These are phyloP conservation scores for Sussaba pulchella DNA, from an alignment of 2,888 invertebrate species.

Conservation along the genomic window DNA sequence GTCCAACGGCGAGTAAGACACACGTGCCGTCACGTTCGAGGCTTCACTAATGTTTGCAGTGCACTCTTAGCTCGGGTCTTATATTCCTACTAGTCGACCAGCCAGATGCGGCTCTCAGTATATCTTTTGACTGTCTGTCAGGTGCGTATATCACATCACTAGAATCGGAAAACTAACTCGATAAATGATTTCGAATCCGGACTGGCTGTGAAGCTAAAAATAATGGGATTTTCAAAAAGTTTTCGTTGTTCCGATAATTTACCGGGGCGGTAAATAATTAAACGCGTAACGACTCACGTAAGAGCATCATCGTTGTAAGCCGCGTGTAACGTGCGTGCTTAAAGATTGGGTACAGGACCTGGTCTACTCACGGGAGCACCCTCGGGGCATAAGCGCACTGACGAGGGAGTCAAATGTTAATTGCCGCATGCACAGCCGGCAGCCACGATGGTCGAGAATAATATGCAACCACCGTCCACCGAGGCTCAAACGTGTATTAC, in stretches of 20 bases:
- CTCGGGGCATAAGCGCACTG: conserved; percentile 48
- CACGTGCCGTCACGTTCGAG: conserved; percentile 49
- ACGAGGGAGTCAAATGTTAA: conserved; percentile 76
- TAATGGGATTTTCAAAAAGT: background rate
- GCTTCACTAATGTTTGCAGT: conserved; percentile 54
- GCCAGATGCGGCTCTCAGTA: conserved; percentile 31
- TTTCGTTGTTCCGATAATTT: background rate
- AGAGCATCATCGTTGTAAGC: conserved; percentile 26
- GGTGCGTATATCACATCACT: conserved; percentile 24
- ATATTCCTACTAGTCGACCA: conserved; percentile 1
- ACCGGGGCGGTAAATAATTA: conserved; percentile 14
- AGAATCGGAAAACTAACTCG: conserved; percentile 12
- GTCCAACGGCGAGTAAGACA: conserved; percentile 6
- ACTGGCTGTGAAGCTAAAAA: background rate
- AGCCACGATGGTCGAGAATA: conserved; percentile 45
- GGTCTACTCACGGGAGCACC: conserved; percentile 25
- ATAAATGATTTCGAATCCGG: background rate
- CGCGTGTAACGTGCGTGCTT: conserved; percentile 49
- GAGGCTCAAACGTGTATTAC: conserved; percentile 21
- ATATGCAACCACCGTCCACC: conserved; percentile 6
- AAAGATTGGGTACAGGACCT: conserved; percentile 52
- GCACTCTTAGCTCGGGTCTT: conserved; percentile 23
- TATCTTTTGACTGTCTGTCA: conserved; percentile 8
- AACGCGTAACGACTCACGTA: conserved; percentile 26
- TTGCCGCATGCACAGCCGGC: conserved; percentile 73